A percentile compares a stretch with the other conserved stretches of the same genome.
Conservation (phyloP, 2,113 vertebrate genomes). For the Mus pahari region DNA sequence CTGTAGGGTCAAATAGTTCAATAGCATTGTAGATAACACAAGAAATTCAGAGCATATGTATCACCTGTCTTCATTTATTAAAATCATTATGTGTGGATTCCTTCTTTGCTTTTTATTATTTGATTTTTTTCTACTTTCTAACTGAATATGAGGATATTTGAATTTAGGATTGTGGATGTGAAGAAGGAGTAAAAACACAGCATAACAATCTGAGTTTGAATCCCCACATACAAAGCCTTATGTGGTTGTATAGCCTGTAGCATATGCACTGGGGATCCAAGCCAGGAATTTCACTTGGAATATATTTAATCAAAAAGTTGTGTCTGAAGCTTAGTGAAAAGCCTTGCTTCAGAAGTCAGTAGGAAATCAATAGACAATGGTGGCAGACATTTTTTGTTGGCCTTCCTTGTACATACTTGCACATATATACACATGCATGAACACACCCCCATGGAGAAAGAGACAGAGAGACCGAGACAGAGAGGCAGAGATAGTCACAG, state of each 20-base stretch:
- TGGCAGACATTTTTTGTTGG: neutral
- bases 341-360: no score
- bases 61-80: neutral
- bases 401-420: no score
- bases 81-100: neutral
- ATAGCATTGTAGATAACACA: neutral
- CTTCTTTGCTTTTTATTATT: neutral
- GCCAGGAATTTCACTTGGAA: neutral
- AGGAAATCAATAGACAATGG: neutral
- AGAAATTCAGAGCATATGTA: neutral
- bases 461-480: neutral
- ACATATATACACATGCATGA: neutral
- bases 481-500: neutral
- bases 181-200: neutral
- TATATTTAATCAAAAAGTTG: neutral
- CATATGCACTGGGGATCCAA: neutral
- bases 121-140: neutral
- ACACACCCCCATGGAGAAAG: no score
- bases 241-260: no score
- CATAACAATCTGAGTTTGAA: neutral
- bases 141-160: neutral
- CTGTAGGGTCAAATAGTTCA: no score
- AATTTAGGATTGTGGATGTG: no score
- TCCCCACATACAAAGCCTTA: neutral
- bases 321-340: neutral